Evolutionary conservation across 2,888 invertebrate species (phyloP).

Genomic region (Melinaea menophilus): DNA sequence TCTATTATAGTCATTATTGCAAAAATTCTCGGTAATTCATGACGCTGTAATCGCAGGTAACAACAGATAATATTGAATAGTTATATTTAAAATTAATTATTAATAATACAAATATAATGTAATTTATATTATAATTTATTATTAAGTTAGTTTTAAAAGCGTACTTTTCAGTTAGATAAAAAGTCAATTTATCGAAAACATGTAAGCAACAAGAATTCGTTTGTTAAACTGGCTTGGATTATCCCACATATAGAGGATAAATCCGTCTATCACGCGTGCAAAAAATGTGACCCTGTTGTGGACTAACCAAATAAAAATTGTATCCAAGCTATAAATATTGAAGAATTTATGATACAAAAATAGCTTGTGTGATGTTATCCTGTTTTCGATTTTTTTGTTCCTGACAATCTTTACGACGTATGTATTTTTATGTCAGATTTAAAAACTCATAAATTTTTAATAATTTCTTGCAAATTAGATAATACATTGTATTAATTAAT

Average conservation of each 20-base stretch:
- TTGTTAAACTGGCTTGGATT: not conserved
- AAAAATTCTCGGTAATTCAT: not conserved
- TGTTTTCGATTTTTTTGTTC: not conserved
- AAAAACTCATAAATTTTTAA: too few species aligned
- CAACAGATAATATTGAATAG: too few species aligned
- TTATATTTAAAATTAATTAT: too few species aligned
- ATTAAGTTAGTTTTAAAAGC: too few species aligned
- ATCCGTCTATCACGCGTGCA: not conserved
- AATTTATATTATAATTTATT: too few species aligned
- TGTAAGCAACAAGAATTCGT: not conserved
- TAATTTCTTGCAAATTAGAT: not conserved
- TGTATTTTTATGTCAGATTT: too few species aligned
- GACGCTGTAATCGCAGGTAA: too few species aligned
- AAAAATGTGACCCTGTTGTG: constrained; percentile 1
- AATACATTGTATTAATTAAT: not conserved
- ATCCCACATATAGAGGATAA: not conserved
- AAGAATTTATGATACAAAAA: not conserved
- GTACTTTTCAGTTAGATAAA: too few species aligned
- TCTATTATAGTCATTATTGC: not conserved
- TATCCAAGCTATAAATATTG: not conserved
- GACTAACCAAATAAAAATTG: not conserved
- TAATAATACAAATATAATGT: too few species aligned
- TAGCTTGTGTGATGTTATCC: not conserved
- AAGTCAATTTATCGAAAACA: not conserved
- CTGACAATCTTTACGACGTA: too few species aligned